Percentiles rank a stretch among this genome's conserved stretches.
Evolutionary conservation across 2,797 vertebrate species (phyloP).

Genomic region (Bradypodion pumilum): DNA sequence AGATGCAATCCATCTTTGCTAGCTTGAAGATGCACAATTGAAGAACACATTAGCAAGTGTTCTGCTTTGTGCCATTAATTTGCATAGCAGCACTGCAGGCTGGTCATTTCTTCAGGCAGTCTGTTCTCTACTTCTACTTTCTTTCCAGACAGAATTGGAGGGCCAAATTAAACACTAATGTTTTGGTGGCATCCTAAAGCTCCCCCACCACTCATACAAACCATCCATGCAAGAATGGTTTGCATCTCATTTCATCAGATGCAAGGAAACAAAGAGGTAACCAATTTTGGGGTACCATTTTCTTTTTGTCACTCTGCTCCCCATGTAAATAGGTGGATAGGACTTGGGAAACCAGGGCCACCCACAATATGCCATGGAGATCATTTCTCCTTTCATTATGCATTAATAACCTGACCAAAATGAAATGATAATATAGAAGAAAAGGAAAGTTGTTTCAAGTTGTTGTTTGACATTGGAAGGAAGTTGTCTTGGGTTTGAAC

Average conservation of each 20-base stretch:
- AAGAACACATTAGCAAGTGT: conserved; percentile 1
- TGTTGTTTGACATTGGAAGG: too few species aligned
- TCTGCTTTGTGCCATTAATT: background rate
- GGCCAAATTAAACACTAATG: background rate
- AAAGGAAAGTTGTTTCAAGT: background rate
- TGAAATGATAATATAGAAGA: background rate
- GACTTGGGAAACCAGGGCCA: background rate
- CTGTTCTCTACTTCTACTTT: background rate
- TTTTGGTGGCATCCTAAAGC: background rate
- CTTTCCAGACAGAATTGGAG: background rate
- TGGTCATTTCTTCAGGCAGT: background rate
- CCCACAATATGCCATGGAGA: background rate
- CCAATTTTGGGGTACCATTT: too few species aligned
- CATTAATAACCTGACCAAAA: too few species aligned
- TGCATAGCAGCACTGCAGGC: background rate
- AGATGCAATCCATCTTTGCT: background rate
- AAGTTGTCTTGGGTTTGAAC: too few species aligned
- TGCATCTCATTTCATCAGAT: too few species aligned
- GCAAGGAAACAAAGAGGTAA: too few species aligned
- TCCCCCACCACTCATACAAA: too few species aligned
- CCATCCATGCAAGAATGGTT: too few species aligned
- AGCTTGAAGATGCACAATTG: conserved; percentile 16
- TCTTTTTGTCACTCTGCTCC: too few species aligned
- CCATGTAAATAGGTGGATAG: background rate
- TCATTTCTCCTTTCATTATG: too few species aligned